Evolutionary conservation across 1,140 invertebrate species (phyloP).

Genomic region (Philopotamus ludificatus): DNA sequence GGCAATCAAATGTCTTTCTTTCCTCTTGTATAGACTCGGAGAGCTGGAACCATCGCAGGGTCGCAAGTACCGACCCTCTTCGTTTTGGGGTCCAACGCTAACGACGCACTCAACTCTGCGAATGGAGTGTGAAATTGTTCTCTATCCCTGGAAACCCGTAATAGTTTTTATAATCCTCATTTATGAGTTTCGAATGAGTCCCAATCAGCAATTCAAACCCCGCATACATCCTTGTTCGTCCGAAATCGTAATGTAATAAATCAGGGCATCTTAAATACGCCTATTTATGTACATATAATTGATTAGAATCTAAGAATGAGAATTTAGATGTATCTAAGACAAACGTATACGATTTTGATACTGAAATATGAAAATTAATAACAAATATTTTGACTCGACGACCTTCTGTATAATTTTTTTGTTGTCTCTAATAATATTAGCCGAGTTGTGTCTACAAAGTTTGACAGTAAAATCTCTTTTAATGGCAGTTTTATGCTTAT

Average conservation of each 20-base stretch:
- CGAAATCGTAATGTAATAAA: background rate
- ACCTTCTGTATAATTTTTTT: background rate
- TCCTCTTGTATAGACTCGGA: background rate
- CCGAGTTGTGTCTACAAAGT: too few species aligned
- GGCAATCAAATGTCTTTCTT: background rate
- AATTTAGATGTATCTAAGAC: background rate
- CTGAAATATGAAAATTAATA: background rate
- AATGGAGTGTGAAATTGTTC: background rate
- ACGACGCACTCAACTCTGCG: background rate
- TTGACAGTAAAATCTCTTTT: background rate
- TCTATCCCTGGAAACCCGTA: background rate
- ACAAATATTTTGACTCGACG: background rate
- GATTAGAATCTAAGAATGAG: background rate
- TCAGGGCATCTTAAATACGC: background rate
- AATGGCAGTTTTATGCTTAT: background rate
- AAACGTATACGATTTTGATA: background rate
- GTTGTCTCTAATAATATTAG: background rate
- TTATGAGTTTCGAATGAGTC: conserved; percentile 30
- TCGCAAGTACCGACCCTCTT: background rate
- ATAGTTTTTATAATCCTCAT: conserved; percentile 24
- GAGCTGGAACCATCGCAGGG: background rate
- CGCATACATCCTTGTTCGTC: background rate
- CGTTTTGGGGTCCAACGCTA: background rate
- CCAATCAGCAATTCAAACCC: conserved; percentile 32
- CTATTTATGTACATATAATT: background rate